phyloP scores from a whole-genome alignment of 2,888 invertebrate species.

The Podabrus alpinus region DNA sequence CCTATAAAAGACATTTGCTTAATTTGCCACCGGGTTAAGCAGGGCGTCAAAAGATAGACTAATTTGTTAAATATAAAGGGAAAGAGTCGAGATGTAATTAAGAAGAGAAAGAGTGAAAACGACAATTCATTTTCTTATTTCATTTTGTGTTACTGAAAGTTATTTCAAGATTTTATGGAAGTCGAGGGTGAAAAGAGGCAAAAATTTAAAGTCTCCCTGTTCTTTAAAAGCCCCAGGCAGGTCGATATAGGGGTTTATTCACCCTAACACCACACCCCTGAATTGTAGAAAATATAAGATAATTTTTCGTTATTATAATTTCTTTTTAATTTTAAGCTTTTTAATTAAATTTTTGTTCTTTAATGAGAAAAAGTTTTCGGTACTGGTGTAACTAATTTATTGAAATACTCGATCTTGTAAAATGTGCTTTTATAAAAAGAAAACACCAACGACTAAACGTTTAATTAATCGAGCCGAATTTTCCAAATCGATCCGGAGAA shows the following conservation, averaged over 20 bases:
- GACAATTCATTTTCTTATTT: slow-evolving; percentile 49
- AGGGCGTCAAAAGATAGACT: slow-evolving; percentile 36
- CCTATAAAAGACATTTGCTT: slow-evolving; percentile 32
- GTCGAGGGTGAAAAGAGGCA: slow-evolving; percentile 38
- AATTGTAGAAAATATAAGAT: slow-evolving; percentile 41
- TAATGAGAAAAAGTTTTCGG: slow-evolving; percentile 2
- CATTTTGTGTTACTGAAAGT: slow-evolving; percentile 48
- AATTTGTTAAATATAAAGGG: slow-evolving; percentile 34
- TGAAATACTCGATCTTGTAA: neutral
- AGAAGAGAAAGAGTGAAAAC: slow-evolving; percentile 46
- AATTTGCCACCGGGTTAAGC: slow-evolving; percentile 35
- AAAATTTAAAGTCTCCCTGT: slow-evolving; percentile 48
- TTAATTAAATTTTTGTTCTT: slow-evolving; percentile 23
- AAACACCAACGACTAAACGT: neutral
- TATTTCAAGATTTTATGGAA: slow-evolving; percentile 48
- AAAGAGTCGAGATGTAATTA: slow-evolving; percentile 41
- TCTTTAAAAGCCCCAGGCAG: slow-evolving; percentile 46
- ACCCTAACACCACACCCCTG: slow-evolving; percentile 46
- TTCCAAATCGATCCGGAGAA: neutral
- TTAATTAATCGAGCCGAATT: neutral
- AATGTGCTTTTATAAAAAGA: neutral
- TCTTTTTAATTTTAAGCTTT: slow-evolving; percentile 26
- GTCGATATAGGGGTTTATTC: slow-evolving; percentile 50
- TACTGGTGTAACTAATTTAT: slow-evolving; percentile 6
- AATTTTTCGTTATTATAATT: slow-evolving; percentile 39